phyloP scores from a whole-genome alignment of 2,113 vertebrate species.

The Catharus minimus region DNA sequence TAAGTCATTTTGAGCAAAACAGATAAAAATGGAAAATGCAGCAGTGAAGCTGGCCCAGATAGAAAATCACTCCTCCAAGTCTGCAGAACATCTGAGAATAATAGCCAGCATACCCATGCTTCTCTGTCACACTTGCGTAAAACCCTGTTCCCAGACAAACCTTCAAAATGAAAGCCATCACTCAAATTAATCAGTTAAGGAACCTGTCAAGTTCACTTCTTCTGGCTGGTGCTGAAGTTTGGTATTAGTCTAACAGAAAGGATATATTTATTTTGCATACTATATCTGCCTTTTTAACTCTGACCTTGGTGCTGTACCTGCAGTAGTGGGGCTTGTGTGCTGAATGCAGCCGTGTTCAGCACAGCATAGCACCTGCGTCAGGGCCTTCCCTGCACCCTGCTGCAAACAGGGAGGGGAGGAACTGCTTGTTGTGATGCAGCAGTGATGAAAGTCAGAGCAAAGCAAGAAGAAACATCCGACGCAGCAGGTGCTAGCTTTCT shows the following conservation, averaged over 20 bases:
- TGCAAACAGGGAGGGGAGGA: rapidly evolving
- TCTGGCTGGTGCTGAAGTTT: background rate
- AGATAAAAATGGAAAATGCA: slow-evolving; percentile 46
- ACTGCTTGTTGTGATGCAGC: background rate
- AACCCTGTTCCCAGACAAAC: background rate
- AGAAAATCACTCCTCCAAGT: slow-evolving; percentile 23
- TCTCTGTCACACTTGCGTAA: background rate
- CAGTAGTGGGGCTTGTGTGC: background rate
- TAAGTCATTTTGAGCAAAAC: slow-evolving; percentile 28
- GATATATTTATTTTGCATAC: background rate
- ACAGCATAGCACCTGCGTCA: background rate
- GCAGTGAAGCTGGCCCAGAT: slow-evolving; percentile 21
- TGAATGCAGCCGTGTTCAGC: background rate
- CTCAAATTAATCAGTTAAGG: background rate
- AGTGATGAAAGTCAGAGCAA: background rate
- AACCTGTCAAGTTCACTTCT: background rate
- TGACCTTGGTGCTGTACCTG: background rate
- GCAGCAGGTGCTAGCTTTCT: background rate
- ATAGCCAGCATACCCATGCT: slow-evolving; percentile 10
- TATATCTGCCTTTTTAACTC: background rate
- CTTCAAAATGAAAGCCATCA: slow-evolving; percentile 22
- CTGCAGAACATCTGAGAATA: slow-evolving; percentile 36
- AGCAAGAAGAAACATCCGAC: background rate
- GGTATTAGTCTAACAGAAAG: background rate
- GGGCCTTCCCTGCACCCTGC: background rate